Percentiles rank a stretch among this genome's conserved stretches.
phyloP scores from a whole-genome alignment of 2,797 vertebrate genomes.

The Crocidura indochinensis region DNA sequence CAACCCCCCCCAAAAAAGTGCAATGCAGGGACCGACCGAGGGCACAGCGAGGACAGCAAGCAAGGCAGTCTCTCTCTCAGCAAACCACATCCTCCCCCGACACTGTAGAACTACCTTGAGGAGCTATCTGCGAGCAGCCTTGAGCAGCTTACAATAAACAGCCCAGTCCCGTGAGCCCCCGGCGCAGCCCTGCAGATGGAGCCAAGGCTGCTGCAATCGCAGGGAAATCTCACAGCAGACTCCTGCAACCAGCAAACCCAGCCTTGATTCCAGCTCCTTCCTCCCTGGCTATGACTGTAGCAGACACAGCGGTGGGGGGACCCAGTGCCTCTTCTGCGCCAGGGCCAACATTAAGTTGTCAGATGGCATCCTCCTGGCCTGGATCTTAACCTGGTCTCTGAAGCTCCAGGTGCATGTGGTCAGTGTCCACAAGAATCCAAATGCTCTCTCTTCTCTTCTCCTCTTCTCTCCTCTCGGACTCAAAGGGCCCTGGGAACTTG shows the following conservation, averaged over 20 bases:
- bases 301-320: constrained; percentile 18
- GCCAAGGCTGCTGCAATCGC: background rate
- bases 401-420: constrained; percentile 33
- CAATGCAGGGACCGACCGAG: too few species aligned
- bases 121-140: background rate
- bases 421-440: constrained; percentile 15
- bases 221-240: background rate
- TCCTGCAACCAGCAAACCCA: background rate
- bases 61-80: too few species aligned
- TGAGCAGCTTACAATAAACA: background rate
- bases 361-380: background rate
- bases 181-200: background rate
- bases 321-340: background rate
- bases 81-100: background rate
- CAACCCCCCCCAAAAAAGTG: too few species aligned
- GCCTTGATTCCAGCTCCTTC: background rate
- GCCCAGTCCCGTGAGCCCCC: background rate
- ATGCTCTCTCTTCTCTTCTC: constrained; percentile 7
- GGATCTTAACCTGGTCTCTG: background rate
- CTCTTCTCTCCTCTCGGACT: constrained; percentile 78
- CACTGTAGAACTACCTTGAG: background rate
- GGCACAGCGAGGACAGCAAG: too few species aligned
- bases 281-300: background rate
- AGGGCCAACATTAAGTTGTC: background rate
- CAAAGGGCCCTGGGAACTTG: constrained; percentile 86